These are phyloP conservation scores for Epinephelus moara DNA, from an alignment of 2,113 vertebrate species.

Conservation along the genomic window DNA sequence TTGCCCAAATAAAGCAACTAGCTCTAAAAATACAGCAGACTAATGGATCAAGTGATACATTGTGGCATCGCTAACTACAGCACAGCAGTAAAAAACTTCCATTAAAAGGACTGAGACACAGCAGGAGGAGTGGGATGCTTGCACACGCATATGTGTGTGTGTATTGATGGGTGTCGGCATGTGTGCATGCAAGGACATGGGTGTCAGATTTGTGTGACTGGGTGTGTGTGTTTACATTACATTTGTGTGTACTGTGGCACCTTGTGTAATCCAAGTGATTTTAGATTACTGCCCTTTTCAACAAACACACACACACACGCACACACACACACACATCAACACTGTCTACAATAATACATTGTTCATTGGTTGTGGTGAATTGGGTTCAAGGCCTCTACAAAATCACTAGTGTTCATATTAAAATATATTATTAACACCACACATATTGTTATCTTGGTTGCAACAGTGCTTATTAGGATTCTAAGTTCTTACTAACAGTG, in stretches of 20 bases:
- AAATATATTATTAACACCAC: background rate
- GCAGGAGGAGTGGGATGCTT: background rate
- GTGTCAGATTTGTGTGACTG: conserved; percentile 10
- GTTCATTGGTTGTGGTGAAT: background rate
- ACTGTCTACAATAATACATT: background rate
- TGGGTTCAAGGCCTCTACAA: background rate
- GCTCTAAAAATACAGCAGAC: background rate
- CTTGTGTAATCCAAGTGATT: background rate
- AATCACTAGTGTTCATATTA: background rate
- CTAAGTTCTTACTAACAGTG: background rate
- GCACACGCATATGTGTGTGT: background rate
- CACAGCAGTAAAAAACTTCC: background rate
- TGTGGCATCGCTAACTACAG: background rate
- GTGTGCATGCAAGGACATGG: background rate
- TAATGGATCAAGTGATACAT: background rate
- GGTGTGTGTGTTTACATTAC: conserved; percentile 30
- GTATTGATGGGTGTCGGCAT: background rate
- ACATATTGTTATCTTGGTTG: background rate
- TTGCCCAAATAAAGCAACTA: background rate
- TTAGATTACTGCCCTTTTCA: background rate
- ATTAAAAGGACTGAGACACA: background rate
- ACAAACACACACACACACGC: background rate
- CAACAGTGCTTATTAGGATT: background rate
- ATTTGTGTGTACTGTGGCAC: background rate
- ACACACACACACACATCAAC: background rate